Percentiles rank a stretch among this genome's conserved stretches.
These are phyloP conservation scores for Chydorus sphaericus DNA, from an alignment of 2,888 invertebrate species.

Conservation along the genomic window DNA sequence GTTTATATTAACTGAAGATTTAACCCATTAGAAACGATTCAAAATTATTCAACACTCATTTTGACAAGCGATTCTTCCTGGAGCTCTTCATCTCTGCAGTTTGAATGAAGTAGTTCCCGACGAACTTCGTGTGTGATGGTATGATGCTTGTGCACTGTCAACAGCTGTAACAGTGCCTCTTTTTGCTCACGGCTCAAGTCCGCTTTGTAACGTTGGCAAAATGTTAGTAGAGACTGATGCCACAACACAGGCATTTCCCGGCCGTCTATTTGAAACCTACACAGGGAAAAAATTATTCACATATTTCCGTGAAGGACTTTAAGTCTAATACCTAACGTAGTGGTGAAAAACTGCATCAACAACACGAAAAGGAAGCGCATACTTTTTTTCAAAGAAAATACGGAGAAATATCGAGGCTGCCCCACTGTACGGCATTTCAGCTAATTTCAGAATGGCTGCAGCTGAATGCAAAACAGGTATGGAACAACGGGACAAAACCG, in stretches of 20 bases:
- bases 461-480: constrained; percentile 90
- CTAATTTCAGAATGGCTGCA: constrained; percentile 85
- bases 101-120: constrained; percentile 67
- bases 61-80: too few relatives aligned
- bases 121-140: constrained; percentile 69
- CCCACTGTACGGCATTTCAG: constrained; percentile 94
- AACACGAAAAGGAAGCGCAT: constrained; percentile 88
- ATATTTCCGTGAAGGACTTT: neutral
- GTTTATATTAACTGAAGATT: too few relatives aligned
- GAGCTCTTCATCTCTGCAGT: constrained; percentile 53
- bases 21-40: too few relatives aligned
- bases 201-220: constrained; percentile 87
- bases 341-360: constrained; percentile 90
- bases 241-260: constrained; percentile 85
- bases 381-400: constrained; percentile 91
- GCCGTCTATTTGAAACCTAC: constrained; percentile 65
- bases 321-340: constrained; percentile 56
- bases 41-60: too few relatives aligned
- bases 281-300: constrained; percentile 15
- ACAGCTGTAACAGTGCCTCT: constrained; percentile 62
- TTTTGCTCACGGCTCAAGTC: constrained; percentile 87
- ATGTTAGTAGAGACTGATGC: constrained; percentile 89
- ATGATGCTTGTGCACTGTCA: constrained; percentile 43
- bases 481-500: constrained; percentile 75
- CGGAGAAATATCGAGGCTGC: constrained; percentile 89